Evolutionary conservation across 2,888 invertebrate genomes (phyloP).

Genomic region (Petrolisthes manimaculis): DNA sequence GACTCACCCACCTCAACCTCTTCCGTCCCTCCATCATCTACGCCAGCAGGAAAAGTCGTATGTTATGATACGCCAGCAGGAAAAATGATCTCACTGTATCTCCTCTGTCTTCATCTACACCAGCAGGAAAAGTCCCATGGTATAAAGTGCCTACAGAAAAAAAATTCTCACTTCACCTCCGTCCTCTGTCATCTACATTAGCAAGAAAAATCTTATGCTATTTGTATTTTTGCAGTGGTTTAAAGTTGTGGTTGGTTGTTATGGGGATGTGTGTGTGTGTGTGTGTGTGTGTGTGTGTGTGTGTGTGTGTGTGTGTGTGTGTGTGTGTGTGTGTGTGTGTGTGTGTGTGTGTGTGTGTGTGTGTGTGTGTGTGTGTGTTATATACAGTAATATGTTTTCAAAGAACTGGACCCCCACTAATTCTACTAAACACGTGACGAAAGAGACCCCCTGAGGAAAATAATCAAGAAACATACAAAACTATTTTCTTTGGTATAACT

Average conservation of each 20-base stretch:
- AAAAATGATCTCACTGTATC: too few species aligned
- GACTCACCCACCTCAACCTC: slow-evolving; percentile 70
- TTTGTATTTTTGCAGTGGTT: background rate
- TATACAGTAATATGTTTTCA: too few species aligned
- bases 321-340: background rate
- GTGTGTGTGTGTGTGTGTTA: background rate
- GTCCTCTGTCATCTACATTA: too few species aligned
- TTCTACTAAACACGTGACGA: background rate
- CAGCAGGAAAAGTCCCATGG: too few species aligned
- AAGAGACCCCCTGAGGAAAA: background rate
- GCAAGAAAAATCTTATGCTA: too few species aligned
- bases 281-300: background rate
- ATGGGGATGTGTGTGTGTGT: background rate
- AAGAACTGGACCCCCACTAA: too few species aligned
- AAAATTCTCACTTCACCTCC: too few species aligned
- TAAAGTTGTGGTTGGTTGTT: background rate
- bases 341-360: background rate
- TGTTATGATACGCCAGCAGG: too few species aligned
- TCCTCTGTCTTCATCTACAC: too few species aligned
- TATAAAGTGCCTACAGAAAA: too few species aligned
- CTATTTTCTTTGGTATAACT: too few species aligned
- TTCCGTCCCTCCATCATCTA: slow-evolving; percentile 71
- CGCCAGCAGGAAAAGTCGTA: too few species aligned
- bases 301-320: background rate
- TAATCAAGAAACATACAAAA: background rate